These are phyloP conservation scores for Agrotis ipsilon DNA, from an alignment of 2,888 invertebrate genomes.

Conservation along the genomic window DNA sequence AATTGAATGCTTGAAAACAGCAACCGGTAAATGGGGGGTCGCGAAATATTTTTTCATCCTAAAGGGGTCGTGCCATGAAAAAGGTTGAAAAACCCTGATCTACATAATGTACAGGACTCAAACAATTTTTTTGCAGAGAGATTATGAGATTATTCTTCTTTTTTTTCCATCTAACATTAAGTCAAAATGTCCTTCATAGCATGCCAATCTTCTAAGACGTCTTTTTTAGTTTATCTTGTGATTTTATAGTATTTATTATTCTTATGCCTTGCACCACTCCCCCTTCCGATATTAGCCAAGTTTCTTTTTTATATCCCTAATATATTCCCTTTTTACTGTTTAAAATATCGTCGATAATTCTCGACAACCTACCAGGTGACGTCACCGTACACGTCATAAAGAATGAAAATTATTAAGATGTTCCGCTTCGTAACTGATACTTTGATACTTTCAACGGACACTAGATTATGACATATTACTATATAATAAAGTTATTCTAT, in stretches of 20 bases:
- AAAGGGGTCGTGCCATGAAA: no score
- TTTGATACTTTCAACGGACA: conserved; percentile 53
- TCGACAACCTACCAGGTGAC: conserved; percentile 46
- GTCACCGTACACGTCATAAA: conserved; percentile 62
- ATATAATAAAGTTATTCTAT: conserved; percentile 63
- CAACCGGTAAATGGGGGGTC: no score
- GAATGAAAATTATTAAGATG: conserved; percentile 61
- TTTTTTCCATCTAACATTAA: no score
- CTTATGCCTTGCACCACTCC: conserved; percentile 39
- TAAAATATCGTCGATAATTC: conserved; percentile 70
- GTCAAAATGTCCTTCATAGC: no score
- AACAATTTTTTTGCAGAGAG: no score
- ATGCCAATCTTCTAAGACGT: no score
- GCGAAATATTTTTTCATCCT: no score
- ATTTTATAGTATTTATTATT: neutral
- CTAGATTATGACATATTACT: conserved; percentile 64
- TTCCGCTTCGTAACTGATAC: conserved; percentile 60
- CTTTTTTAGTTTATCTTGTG: no score
- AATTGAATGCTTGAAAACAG: no score
- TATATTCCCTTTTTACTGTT: conserved; percentile 74
- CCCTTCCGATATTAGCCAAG: conserved; percentile 71
- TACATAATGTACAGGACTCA: no score
- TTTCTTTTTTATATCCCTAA: conserved; percentile 73
- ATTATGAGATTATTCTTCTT: no score
- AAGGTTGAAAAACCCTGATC: no score